Evolutionary conservation across 2,888 invertebrate species (phyloP), one percentile per base, ranked within the genome.

Genomic region (Mantis religiosa): DNA sequence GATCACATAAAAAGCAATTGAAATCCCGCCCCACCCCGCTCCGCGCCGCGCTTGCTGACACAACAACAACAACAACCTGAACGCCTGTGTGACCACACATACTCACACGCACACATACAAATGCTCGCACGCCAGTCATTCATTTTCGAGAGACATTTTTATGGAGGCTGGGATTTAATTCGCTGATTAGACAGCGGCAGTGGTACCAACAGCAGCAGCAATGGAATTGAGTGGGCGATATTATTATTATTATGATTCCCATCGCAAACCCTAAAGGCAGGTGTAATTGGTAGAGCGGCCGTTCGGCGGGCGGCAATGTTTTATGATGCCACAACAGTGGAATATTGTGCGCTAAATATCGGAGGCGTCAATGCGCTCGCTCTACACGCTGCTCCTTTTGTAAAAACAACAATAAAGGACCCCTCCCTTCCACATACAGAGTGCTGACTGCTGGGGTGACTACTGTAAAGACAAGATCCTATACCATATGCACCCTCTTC

Each of bases 1-100:
- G 89, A 89, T 89, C 89, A 89, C 89, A 87, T 87, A 89, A 87
- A 87, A 89, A 87, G 89, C 89, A 89, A 89, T 89, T 89, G 89
- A 89, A 89, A 89, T 84, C 84, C 34, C 83, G 34, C 88, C 41
- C 81, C 27, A n/a, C 81, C 27, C 28, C 82, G 34, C 85, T 85
- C 85, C 30, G 27, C 87, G 82, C 87, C 87, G 82, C 82, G 82
- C 82, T 6, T 30, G 41, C 87, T 87, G 87, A 87, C 87, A 87
- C 30, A 82, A 82, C 87, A 87, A 87, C 87, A 82, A 82, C 82
- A 81, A 82, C 87, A 87, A 82, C 87, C 81, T 30, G 41, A 9
- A 34, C 82, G 82, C 82, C 41, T 87, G 82, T 87, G 82, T 87
- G n/a, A 87, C 81, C 54, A 71, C 54, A 71, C 54, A 71, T 6